Evolutionary conservation across 1,140 invertebrate species (phyloP).

Genomic region (Monochamus saltuarius): DNA sequence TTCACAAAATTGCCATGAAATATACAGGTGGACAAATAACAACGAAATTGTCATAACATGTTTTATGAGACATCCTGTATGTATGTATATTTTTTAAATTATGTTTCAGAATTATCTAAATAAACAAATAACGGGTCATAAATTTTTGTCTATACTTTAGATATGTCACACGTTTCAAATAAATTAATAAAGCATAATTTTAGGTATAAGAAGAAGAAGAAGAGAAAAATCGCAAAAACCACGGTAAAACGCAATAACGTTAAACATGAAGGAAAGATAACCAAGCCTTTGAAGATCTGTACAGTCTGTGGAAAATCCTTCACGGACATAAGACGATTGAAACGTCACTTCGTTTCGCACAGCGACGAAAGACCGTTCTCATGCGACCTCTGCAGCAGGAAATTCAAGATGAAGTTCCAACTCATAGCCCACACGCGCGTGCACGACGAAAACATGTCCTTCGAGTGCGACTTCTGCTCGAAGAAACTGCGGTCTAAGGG

Average conservation of each 20-base stretch:
- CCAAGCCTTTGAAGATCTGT: constrained; percentile 4
- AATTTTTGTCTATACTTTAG: not conserved
- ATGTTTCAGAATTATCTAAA: too few relatives aligned
- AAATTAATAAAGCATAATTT: not conserved
- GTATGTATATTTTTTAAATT: too few relatives aligned
- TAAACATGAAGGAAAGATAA: too few relatives aligned
- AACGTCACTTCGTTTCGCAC: constrained; percentile 73
- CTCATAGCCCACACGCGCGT: constrained; percentile 57
- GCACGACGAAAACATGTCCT: constrained; percentile 37
- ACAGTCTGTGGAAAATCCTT: constrained; percentile 21
- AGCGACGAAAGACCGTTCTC: constrained; percentile 73
- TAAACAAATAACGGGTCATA: not conserved
- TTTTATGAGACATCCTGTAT: too few relatives aligned
- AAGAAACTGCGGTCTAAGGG: constrained; percentile 69
- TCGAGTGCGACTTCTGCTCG: constrained; percentile 45
- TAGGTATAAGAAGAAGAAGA: not conserved
- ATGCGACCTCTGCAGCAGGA: constrained; percentile 66
- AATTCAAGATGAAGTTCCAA: constrained; percentile 52
- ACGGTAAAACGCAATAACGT: too few relatives aligned
- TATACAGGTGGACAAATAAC: too few relatives aligned
- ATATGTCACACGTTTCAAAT: not conserved
- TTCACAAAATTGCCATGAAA: too few relatives aligned
- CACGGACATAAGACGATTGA: constrained; percentile 32
- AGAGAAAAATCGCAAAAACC: too few relatives aligned
- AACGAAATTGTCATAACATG: too few relatives aligned